These are phyloP conservation scores for Corvus hawaiiensis DNA, from an alignment of 2,113 vertebrate genomes.

Conservation along the genomic window DNA sequence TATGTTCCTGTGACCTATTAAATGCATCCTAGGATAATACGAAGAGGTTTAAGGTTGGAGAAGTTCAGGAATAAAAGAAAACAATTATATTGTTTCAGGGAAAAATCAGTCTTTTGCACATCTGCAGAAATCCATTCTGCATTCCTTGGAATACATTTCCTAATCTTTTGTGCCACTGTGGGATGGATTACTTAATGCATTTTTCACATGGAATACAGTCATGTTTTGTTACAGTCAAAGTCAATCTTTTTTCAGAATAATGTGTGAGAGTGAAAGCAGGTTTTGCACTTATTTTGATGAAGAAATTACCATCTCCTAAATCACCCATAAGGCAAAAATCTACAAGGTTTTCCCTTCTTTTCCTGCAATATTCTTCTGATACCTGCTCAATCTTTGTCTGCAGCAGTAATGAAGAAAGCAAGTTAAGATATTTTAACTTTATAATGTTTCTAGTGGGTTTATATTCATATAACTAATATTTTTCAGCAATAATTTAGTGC, in stretches of 20 bases:
- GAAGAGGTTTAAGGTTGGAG: conserved; percentile 4
- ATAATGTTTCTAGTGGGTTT: background rate
- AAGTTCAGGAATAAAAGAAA: background rate
- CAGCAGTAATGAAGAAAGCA: background rate
- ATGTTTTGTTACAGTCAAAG: background rate
- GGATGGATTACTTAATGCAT: conserved; percentile 59
- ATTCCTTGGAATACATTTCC: background rate
- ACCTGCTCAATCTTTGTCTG: background rate
- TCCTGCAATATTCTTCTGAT: background rate
- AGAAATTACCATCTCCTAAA: background rate
- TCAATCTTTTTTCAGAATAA: conserved; percentile 8
- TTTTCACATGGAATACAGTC: conserved; percentile 30
- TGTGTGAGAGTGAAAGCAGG: background rate
- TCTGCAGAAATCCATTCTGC: background rate
- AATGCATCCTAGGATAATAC: background rate
- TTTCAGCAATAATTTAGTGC: background rate
- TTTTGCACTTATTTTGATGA: background rate
- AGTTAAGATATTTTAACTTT: background rate
- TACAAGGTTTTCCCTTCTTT: background rate
- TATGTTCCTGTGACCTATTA: conserved; percentile 16
- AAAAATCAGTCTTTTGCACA: background rate
- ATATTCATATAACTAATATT: background rate
- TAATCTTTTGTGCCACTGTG: conserved; percentile 51
- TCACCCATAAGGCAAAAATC: background rate
- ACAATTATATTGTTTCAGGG: background rate